Evolutionary conservation across 2,113 vertebrate species (phyloP), one percentile per base, ranked within the genome.

Genomic region (Nothocercus julius): DNA sequence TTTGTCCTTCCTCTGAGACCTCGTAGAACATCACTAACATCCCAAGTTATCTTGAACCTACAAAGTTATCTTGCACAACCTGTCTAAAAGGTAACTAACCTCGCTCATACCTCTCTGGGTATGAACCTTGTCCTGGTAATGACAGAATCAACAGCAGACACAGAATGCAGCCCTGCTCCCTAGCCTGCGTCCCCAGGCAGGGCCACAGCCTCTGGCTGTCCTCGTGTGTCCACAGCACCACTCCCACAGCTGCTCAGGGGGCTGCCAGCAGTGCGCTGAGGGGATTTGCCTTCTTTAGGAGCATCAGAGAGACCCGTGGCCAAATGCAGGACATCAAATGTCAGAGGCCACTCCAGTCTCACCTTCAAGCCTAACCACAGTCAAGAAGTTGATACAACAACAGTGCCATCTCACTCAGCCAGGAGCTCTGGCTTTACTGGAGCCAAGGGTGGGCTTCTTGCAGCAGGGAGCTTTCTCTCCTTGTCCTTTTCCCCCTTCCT

Each of bases 121-220:
- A 54, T 4, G 7, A 74, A 25, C 42, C 16, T 24, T 38, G 59
- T 79, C n/a, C 38, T 34, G 67, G 28, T 3, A 34, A 8, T 7
- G 19, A 53, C n/a, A 38, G 36, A 51, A 28, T 17, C 53, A 77
- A 27, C 51, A 38, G 4, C 16, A 38, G 40, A 25, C 40, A n/a
- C 6, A 18, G 32, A 24, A 25, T 34, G 18, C 45, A 19, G 25
- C 54, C 30, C 38, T 82, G 70, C 25, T 34, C 59, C 38, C 13
- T 0, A 0, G 40, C 22, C 17, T 18, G 7, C 6, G 42, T 45
- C 36, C n/a, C 28, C 5, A 30, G 40, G 45, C 25, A 58, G 32
- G 13, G 9, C 17, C 42, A 10, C 3, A 14, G 40, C 25, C 30
- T 18, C 18, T 47, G 38, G 7, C 56, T 11, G 27, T 14, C 16